phyloP scores from a whole-genome alignment of 2,113 vertebrate genomes.

The Callospermophilus lateralis region DNA sequence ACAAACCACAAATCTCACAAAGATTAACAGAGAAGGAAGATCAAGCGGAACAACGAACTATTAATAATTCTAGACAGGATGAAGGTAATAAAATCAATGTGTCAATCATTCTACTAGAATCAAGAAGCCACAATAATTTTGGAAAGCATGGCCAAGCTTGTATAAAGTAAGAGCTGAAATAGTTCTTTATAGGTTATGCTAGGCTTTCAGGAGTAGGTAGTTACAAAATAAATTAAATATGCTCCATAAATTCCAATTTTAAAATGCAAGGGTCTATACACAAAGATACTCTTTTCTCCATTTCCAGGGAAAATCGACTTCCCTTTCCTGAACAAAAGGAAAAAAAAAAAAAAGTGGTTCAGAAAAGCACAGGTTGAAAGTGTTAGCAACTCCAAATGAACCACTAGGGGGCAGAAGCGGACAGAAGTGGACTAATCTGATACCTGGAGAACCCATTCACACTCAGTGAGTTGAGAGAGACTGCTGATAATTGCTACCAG shows the following conservation, averaged over 20 bases:
- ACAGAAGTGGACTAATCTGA: not conserved
- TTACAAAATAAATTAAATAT: constrained; percentile 46
- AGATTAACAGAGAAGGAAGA: constrained; percentile 66
- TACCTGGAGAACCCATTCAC: not conserved
- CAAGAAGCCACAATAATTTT: constrained; percentile 57
- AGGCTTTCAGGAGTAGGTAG: constrained; percentile 39
- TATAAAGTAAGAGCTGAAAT: not conserved
- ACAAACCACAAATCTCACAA: constrained; percentile 74
- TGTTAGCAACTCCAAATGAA: not conserved
- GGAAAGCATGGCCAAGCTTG: not conserved
- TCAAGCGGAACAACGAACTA: constrained; percentile 60
- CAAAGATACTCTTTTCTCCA: constrained; percentile 28
- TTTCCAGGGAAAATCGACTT: not conserved
- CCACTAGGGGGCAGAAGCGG: constrained; percentile 56
- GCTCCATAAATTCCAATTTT: constrained; percentile 23
- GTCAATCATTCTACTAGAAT: constrained; percentile 68
- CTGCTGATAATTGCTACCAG: constrained; percentile 50
- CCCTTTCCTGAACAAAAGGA: not conserved
- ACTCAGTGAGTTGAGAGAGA: not conserved
- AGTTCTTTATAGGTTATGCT: constrained; percentile 26
- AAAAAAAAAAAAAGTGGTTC: not conserved
- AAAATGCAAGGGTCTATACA: not conserved
- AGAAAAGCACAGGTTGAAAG: not conserved
- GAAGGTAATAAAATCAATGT: constrained; percentile 59
- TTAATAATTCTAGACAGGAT: constrained; percentile 78